These are phyloP conservation scores for Gastracanthus pulcherrimus DNA, from an alignment of 2,888 invertebrate species.

Conservation along the genomic window DNA sequence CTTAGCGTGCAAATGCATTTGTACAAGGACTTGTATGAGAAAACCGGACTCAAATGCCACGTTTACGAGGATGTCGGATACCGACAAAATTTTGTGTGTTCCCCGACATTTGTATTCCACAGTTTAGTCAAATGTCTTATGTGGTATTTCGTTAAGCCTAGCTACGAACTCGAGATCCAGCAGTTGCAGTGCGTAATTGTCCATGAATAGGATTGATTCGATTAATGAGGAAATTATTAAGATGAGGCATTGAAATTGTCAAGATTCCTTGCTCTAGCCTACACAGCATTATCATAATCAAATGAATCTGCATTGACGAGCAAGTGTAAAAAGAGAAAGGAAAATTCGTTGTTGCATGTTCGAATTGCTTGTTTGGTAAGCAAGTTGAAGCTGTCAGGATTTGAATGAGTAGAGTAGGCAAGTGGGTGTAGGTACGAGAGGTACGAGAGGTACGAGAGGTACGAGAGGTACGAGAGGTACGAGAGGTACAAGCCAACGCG, in stretches of 20 bases:
- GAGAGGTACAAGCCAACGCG: slow-evolving; percentile 1
- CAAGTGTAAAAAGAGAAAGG: no score
- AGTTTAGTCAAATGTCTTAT: slow-evolving; percentile 32
- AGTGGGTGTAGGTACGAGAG: background rate
- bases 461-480: background rate
- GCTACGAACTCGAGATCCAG: slow-evolving; percentile 19
- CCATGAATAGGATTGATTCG: no score
- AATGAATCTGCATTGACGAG: no score
- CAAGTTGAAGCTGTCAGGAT: no score
- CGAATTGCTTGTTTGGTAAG: no score
- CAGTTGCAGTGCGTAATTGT: background rate
- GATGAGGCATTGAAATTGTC: no score
- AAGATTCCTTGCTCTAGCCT: no score
- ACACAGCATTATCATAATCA: no score
- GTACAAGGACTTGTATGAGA: slow-evolving; percentile 19
- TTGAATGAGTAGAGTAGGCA: background rate
- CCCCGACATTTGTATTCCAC: slow-evolving; percentile 37
- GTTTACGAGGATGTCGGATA: slow-evolving; percentile 48
- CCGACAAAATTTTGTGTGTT: slow-evolving; percentile 52
- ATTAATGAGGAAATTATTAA: no score
- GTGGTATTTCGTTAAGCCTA: slow-evolving; percentile 13
- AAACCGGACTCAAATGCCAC: slow-evolving; percentile 37
- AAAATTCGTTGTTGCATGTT: no score
- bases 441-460: background rate
- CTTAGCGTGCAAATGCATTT: slow-evolving; percentile 38